A percentile compares a stretch with the other conserved stretches of the same genome.
Evolutionary conservation across 1,140 invertebrate genomes (phyloP).

Genomic region (Diuraphis noxia): DNA sequence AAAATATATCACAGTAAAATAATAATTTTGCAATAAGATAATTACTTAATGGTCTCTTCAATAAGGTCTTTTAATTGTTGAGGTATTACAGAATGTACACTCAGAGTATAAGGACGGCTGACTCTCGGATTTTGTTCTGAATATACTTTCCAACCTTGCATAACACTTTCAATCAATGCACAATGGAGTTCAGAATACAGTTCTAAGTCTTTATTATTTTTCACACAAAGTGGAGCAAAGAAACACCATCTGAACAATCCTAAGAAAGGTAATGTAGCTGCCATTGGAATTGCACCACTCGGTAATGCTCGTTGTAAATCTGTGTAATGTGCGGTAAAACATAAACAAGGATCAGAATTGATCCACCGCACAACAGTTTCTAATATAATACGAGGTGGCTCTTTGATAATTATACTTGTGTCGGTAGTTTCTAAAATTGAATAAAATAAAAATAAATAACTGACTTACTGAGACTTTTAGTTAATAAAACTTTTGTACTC

Average conservation of each 20-base stretch:
- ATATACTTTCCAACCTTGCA: slow-evolving; percentile 59
- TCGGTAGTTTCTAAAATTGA: slow-evolving; percentile 29
- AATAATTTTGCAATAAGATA: slow-evolving; percentile 29
- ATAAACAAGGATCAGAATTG: slow-evolving; percentile 61
- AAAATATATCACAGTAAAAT: background rate
- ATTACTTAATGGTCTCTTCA: slow-evolving; percentile 48
- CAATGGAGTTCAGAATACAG: slow-evolving; percentile 69
- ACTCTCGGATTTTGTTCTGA: slow-evolving; percentile 31
- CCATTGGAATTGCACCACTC: slow-evolving; percentile 78
- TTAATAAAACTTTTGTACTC: background rate
- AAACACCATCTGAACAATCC: slow-evolving; percentile 72
- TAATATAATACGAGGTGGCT: slow-evolving; percentile 64
- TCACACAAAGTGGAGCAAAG: slow-evolving; percentile 65
- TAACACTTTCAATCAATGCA: slow-evolving; percentile 67
- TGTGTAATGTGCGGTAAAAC: slow-evolving; percentile 71
- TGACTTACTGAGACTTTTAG: background rate
- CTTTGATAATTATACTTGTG: background rate
- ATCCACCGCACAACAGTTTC: slow-evolving; percentile 60
- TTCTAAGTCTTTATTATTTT: slow-evolving; percentile 60
- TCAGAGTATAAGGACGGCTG: slow-evolving; percentile 33
- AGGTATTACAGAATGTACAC: background rate
- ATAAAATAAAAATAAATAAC: background rate
- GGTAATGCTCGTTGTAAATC: slow-evolving; percentile 68
- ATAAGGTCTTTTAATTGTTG: slow-evolving; percentile 29
- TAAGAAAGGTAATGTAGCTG: slow-evolving; percentile 77